Conservation (phyloP, 2,888 invertebrate species). For the Villa cingulata region DNA sequence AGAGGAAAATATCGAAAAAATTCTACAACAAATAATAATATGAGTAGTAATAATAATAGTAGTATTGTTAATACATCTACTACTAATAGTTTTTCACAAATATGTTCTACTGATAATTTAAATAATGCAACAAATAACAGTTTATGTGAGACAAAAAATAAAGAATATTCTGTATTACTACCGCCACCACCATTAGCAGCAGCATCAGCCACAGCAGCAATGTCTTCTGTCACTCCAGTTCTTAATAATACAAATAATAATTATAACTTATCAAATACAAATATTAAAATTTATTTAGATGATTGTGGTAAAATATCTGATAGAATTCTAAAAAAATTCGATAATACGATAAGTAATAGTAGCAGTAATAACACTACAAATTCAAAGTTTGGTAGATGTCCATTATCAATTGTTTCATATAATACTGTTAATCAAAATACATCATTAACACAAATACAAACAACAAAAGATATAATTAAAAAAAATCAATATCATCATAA, state of each 20-base stretch:
- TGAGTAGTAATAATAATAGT: neutral
- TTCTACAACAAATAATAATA: too few relatives aligned
- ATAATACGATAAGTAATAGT: too few relatives aligned
- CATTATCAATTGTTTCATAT: constrained; percentile 29
- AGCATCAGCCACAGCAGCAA: neutral
- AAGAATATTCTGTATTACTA: too few relatives aligned
- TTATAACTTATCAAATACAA: constrained; percentile 6
- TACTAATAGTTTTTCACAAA: too few relatives aligned
- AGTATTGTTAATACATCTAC: neutral
- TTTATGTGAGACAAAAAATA: too few relatives aligned
- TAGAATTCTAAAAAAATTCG: constrained; percentile 21
- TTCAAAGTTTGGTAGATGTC: constrained; percentile 28
- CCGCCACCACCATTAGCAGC: neutral
- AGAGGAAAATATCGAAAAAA: too few relatives aligned
- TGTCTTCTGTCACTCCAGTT: constrained; percentile 2
- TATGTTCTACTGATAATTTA: too few relatives aligned
- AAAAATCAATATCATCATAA: neutral
- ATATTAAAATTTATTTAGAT: constrained; percentile 24
- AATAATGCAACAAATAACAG: too few relatives aligned
- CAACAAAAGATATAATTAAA: constrained; percentile 5
- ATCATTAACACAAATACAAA: constrained; percentile 10
- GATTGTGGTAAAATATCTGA: neutral
- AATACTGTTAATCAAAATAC: constrained; percentile 23
- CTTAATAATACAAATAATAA: constrained; percentile 17
- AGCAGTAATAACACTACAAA: constrained; percentile 16